phyloP scores from a whole-genome alignment of 2,888 invertebrate species.

The Tenthredo scrophulariae region DNA sequence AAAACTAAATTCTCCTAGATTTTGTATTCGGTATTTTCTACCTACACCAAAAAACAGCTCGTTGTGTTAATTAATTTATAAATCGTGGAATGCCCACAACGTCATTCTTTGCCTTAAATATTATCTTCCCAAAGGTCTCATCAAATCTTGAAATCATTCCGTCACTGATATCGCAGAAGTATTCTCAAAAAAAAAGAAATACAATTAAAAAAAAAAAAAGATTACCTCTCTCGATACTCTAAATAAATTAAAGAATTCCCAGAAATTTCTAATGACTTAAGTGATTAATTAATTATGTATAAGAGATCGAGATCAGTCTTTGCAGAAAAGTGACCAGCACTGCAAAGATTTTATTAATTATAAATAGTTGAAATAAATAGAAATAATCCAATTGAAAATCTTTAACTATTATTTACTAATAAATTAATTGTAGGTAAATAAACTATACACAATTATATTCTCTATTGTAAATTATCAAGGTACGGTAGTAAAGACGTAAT shows the following conservation, averaged over 20 bases:
- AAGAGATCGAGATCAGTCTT: not conserved
- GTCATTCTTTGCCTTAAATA: not conserved
- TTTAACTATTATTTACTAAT: slow-evolving; percentile 4
- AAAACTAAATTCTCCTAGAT: not conserved
- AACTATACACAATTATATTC: not conserved
- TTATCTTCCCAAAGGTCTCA: not conserved
- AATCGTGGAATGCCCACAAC: not conserved
- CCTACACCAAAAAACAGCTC: not conserved
- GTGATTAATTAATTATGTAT: not conserved
- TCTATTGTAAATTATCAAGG: slow-evolving; percentile 33
- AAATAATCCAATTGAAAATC: not conserved
- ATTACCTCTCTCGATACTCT: not conserved
- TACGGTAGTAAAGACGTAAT: slow-evolving; percentile 30
- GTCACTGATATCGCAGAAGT: not conserved
- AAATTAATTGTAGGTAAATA: not conserved
- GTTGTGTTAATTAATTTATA: not conserved
- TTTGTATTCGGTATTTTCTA: not conserved
- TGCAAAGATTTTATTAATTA: not conserved
- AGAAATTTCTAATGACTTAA: not conserved
- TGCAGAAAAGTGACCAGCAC: slow-evolving; percentile 43
- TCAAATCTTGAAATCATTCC: not conserved
- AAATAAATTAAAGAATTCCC: not conserved
- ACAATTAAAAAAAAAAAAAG: not conserved
- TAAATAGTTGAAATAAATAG: slow-evolving; percentile 6
- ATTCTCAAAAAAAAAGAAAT: not conserved